phyloP scores from a whole-genome alignment of 2,888 invertebrate genomes.

The Erebia aethiops region DNA sequence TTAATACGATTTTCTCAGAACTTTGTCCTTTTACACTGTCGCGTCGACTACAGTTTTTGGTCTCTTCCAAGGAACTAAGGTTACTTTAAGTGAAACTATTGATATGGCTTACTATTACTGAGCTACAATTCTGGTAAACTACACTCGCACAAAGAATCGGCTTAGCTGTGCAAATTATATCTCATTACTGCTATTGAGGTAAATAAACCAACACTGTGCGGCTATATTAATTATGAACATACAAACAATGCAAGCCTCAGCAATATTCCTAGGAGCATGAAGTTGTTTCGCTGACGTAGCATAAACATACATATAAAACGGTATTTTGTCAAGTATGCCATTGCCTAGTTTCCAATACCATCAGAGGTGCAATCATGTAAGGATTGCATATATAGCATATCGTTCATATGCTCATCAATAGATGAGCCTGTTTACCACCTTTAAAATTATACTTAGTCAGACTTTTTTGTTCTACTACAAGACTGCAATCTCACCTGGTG shows the following conservation, averaged over 20 bases:
- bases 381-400: no score
- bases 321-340: no score
- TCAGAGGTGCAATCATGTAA: no score
- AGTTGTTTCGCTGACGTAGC: background rate
- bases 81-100: background rate
- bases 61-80: constrained; percentile 8
- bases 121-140: no score
- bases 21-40: constrained; percentile 44
- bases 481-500: no score
- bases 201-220: constrained; percentile 16
- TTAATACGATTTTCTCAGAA: constrained; percentile 62
- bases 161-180: constrained; percentile 18
- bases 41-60: constrained; percentile 17
- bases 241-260: constrained; percentile 14
- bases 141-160: no score
- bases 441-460: no score
- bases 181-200: constrained; percentile 18
- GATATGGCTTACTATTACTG: background rate
- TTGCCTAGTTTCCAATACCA: no score
- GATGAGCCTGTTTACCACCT: no score
- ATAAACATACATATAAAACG: no score
- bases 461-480: no score
- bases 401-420: no score
- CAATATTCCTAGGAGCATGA: constrained; percentile 9
- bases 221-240: constrained; percentile 17